Percentiles rank a stretch among this genome's conserved stretches.
Conservation (phyloP, 2,113 vertebrate species). For the Mellivora capensis region DNA sequence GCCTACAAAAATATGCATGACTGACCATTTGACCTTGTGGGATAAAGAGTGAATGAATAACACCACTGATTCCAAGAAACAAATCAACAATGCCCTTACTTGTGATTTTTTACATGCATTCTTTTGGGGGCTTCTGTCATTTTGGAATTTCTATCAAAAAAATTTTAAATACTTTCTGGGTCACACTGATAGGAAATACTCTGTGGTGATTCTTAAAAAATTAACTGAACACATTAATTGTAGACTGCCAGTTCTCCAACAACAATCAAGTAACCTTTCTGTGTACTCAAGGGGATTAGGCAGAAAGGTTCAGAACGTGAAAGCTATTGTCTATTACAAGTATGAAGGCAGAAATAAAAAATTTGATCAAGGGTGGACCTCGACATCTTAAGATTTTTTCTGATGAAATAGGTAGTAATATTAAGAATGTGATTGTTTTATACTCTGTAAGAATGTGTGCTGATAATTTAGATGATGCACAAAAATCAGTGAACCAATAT, state of each 20-base stretch:
- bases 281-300: background rate
- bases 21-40: slow-evolving; percentile 57
- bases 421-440: background rate
- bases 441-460: background rate
- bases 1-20: slow-evolving; percentile 73
- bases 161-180: slow-evolving; percentile 44
- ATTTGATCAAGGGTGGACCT: background rate
- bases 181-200: slow-evolving; percentile 26
- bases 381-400: background rate
- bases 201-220: slow-evolving; percentile 38
- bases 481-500: background rate
- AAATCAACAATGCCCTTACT: slow-evolving; percentile 60
- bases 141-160: slow-evolving; percentile 59
- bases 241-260: background rate
- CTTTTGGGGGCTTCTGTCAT: background rate
- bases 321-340: background rate
- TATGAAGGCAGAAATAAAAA: background rate
- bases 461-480: background rate
- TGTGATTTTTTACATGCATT: slow-evolving; percentile 58
- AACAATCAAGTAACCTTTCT: slow-evolving; percentile 9
- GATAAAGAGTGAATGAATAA: slow-evolving; percentile 70
- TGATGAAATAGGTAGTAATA: background rate
- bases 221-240: slow-evolving; percentile 5
- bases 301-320: background rate
- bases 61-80: slow-evolving; percentile 26